Percentiles rank a stretch among this genome's conserved stretches.
phyloP scores from a whole-genome alignment of 2,797 vertebrate species.

The Typhlichthys eigenmanni region DNA sequence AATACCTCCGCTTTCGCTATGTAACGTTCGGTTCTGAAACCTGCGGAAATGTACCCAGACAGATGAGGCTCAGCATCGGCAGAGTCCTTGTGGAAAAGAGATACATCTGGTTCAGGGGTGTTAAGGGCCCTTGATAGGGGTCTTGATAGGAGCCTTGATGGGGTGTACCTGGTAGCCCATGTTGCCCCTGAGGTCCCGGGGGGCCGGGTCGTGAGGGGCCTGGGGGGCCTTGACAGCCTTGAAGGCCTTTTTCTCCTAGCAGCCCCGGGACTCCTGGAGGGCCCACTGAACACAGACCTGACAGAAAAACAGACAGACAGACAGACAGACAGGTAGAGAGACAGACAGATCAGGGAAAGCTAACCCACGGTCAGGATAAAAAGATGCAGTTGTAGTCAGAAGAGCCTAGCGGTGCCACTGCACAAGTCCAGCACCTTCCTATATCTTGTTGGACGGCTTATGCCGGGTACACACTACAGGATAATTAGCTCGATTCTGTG shows the following conservation, averaged over 20 bases:
- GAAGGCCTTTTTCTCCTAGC: constrained; percentile 64
- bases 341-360: not conserved
- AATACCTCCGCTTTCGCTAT: too few relatives aligned
- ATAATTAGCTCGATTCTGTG: too few relatives aligned
- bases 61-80: too few relatives aligned
- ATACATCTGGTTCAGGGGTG: not conserved
- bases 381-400: constrained; percentile 2
- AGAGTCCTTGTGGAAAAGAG: not conserved
- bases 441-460: not conserved
- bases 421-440: not conserved
- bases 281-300: constrained; percentile 61
- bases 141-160: too few relatives aligned
- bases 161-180: constrained; percentile 63
- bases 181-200: constrained; percentile 56
- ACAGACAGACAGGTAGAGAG: constrained; percentile 4
- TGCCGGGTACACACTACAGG: too few relatives aligned
- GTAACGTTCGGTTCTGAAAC: too few relatives aligned
- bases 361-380: not conserved
- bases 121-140: too few relatives aligned
- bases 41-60: too few relatives aligned
- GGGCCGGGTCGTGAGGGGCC: constrained; percentile 55
- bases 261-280: constrained; percentile 50
- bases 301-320: not conserved
- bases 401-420: not conserved
- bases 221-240: constrained; percentile 53